Evolutionary conservation across 1,140 invertebrate genomes (phyloP).

Genomic region (Trichoplusia ni): DNA sequence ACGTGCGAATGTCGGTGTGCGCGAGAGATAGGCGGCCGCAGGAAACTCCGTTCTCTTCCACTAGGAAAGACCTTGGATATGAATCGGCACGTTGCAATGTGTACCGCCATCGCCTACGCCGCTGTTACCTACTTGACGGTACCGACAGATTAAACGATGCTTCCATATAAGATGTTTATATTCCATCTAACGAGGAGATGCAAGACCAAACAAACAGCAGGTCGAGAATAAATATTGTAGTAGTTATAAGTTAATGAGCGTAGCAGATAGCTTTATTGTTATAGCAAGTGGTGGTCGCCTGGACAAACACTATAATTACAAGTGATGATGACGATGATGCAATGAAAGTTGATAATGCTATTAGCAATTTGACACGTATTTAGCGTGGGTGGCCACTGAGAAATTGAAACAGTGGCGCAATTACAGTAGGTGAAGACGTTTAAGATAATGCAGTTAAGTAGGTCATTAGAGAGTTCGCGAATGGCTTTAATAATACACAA

Average conservation of each 20-base stretch:
- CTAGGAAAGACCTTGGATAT: conserved; percentile 82
- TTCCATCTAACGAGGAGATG: conserved; percentile 22
- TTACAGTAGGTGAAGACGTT: conserved; percentile 53
- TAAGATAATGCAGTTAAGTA: conserved; percentile 60
- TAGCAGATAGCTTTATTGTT: conserved; percentile 68
- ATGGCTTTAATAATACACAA: conserved; percentile 19
- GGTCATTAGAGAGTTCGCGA: conserved; percentile 49
- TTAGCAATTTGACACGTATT: conserved; percentile 74
- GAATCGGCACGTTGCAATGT: conserved; percentile 79
- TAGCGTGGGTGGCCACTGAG: conserved; percentile 63
- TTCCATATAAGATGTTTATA: conserved; percentile 47
- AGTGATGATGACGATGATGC: conserved; percentile 63
- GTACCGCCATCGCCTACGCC: conserved; percentile 77
- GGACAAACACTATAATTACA: conserved; percentile 58
- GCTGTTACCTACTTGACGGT: conserved; percentile 69
- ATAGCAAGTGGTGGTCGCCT: conserved; percentile 51
- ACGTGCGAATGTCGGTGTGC: conserved; percentile 70
- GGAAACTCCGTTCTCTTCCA: conserved; percentile 83
- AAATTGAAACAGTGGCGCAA: conserved; percentile 58
- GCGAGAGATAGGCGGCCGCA: conserved; percentile 78
- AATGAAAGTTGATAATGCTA: conserved; percentile 77
- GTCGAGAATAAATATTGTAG: conserved; percentile 41
- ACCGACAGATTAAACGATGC: conserved; percentile 66
- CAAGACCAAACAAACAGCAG: conserved; percentile 34
- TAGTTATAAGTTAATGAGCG: conserved; percentile 61